phyloP scores from a whole-genome alignment of 2,797 vertebrate species.

The Aselliscus stoliczkanus region DNA sequence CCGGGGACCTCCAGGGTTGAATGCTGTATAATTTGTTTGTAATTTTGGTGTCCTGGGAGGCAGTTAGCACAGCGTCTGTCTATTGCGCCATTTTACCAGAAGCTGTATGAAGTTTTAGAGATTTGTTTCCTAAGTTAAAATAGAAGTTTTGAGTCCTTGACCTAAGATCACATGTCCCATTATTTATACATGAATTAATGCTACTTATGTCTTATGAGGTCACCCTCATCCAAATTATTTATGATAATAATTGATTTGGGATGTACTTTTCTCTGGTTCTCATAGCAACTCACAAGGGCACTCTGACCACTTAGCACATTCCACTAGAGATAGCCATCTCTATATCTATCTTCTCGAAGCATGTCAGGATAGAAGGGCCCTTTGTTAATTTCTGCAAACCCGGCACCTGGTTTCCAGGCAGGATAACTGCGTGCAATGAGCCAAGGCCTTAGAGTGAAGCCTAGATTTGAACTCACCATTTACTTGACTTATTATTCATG shows the following conservation, averaged over 20 bases:
- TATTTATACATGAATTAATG: neutral
- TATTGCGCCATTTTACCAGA: too few species aligned
- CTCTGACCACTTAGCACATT: neutral
- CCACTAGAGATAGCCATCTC: neutral
- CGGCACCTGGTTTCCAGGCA: neutral
- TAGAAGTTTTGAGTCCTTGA: neutral
- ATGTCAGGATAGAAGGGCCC: rapidly evolving
- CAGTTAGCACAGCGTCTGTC: too few species aligned
- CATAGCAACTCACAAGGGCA: neutral
- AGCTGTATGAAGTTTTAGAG: too few species aligned
- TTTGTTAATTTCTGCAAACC: neutral
- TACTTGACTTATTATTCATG: neutral
- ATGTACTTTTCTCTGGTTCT: neutral
- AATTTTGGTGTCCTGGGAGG: too few species aligned
- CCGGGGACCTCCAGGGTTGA: too few species aligned
- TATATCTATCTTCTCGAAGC: neutral
- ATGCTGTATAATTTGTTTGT: too few species aligned
- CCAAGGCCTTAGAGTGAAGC: neutral
- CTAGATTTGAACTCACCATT: neutral
- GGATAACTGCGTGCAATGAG: neutral
- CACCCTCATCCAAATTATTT: constrained; percentile 33
- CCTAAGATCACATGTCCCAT: neutral
- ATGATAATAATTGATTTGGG: neutral
- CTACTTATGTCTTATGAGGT: constrained; percentile 17
- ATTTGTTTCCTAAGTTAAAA: constrained; percentile 24